These are phyloP conservation scores for Phaethornis superciliosus DNA, from an alignment of 2,113 vertebrate species.

Conservation along the genomic window DNA sequence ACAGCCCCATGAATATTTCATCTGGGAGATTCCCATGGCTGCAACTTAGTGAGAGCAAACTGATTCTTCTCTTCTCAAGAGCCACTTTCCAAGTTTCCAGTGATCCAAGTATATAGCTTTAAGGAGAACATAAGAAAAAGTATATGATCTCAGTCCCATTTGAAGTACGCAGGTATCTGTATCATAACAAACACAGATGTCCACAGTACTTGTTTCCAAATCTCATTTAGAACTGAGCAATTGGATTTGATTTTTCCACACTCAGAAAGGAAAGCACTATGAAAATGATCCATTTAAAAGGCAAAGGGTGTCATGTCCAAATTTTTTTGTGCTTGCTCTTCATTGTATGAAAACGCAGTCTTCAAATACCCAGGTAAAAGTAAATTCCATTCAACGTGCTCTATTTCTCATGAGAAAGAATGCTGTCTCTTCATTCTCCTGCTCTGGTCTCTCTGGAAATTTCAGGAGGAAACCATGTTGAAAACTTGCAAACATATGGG, in stretches of 20 bases:
- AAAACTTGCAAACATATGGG: neutral
- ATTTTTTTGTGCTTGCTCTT: neutral
- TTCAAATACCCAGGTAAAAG: neutral
- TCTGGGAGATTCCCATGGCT: slow-evolving; percentile 38
- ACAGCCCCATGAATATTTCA: slow-evolving; percentile 6
- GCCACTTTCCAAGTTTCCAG: neutral
- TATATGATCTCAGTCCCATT: neutral
- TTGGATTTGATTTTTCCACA: neutral
- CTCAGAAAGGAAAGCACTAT: neutral
- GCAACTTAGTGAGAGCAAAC: neutral
- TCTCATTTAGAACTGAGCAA: neutral
- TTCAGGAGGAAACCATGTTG: neutral
- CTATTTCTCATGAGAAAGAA: neutral
- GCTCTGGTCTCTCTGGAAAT: neutral
- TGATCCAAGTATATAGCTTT: neutral
- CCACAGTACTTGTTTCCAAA: neutral
- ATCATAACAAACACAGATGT: neutral
- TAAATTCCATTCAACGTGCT: neutral
- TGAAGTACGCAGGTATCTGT: neutral
- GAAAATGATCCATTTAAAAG: neutral
- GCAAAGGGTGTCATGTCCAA: neutral
- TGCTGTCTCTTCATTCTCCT: neutral
- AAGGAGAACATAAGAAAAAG: neutral
- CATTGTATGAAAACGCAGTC: neutral
- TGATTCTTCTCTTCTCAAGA: slow-evolving; percentile 18